phyloP scores from a whole-genome alignment of 2,113 vertebrate genomes.

The Sminthopsis crassicaudata region DNA sequence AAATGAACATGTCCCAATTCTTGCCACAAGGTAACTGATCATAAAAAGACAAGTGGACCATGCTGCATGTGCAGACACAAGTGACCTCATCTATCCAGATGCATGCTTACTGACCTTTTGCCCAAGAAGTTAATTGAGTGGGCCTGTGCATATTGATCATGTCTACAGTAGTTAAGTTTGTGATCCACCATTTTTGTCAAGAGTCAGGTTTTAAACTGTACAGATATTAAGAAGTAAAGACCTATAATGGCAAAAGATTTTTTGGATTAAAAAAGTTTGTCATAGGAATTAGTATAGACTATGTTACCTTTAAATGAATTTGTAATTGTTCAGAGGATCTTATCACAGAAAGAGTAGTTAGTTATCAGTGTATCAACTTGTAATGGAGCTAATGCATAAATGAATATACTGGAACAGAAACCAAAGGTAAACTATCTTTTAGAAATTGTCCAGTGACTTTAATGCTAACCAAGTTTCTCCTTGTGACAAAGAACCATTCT shows the following conservation, averaged over 20 bases:
- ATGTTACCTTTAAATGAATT: background rate
- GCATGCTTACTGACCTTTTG: background rate
- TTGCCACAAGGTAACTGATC: background rate
- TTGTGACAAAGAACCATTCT: background rate
- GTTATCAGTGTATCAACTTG: background rate
- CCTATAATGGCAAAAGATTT: background rate
- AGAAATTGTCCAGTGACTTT: background rate
- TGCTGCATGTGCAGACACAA: background rate
- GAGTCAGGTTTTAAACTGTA: background rate
- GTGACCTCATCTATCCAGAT: background rate
- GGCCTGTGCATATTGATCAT: background rate
- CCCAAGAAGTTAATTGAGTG: background rate
- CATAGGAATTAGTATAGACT: background rate
- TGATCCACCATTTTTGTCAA: background rate
- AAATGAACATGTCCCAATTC: background rate
- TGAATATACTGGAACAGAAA: background rate
- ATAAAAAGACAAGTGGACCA: background rate
- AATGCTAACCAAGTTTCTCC: background rate
- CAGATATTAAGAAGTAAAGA: background rate
- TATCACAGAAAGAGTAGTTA: background rate
- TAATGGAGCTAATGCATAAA: too few species aligned
- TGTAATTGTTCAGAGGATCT: background rate
- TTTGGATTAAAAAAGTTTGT: background rate
- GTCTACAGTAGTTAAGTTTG: background rate
- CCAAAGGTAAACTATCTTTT: background rate